Evolutionary conservation across 2,888 invertebrate species (phyloP).

Genomic region (Morpho deidamia): DNA sequence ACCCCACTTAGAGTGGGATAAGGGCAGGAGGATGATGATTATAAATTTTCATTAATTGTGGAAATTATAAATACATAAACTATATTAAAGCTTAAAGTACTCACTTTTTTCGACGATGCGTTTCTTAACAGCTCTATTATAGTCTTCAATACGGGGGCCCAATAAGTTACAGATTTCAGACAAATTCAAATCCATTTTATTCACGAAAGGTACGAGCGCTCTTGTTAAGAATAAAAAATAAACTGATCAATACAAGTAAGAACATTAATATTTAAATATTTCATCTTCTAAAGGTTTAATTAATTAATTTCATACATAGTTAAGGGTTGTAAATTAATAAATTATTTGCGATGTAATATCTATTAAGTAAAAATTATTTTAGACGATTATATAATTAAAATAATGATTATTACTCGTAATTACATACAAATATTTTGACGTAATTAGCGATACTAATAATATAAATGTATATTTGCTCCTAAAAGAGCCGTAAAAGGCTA

Average conservation of each 20-base stretch:
- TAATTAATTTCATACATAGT: not conserved
- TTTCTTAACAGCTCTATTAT: slow-evolving; percentile 7
- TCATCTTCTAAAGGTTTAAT: not conserved
- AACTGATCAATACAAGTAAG: not conserved
- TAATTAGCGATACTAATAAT: too few species aligned
- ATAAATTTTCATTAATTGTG: too few species aligned
- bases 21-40: too few species aligned
- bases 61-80: too few species aligned
- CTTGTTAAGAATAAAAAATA: not conserved
- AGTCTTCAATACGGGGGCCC: slow-evolving; percentile 17
- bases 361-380: not conserved
- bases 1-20: too few species aligned
- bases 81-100: too few species aligned
- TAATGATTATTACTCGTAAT: too few species aligned
- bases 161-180: slow-evolving; percentile 21
- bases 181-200: slow-evolving; percentile 20
- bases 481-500: too few species aligned
- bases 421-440: too few species aligned
- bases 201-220: not conserved
- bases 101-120: slow-evolving; percentile 10
- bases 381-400: too few species aligned
- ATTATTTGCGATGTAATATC: not conserved
- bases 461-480: too few species aligned
- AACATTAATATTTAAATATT: not conserved
- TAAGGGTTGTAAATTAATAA: not conserved